Evolutionary conservation across 2,797 vertebrate genomes (phyloP).

Genomic region (Pangasius krempfi): DNA sequence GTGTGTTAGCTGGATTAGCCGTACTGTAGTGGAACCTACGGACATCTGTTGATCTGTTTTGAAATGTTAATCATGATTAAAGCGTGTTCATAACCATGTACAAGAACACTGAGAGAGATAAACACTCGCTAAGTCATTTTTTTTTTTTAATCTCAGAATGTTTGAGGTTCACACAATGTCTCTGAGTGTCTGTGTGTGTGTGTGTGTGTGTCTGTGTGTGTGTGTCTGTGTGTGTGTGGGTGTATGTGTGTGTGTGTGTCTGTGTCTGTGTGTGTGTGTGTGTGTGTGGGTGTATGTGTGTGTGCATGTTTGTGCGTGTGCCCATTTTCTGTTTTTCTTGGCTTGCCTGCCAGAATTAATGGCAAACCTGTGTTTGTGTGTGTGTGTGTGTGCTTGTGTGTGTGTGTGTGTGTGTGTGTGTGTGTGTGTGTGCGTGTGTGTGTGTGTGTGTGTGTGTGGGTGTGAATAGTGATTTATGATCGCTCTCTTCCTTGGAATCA

Average conservation of each 20-base stretch:
- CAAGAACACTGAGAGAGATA: no score
- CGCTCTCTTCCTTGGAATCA: neutral
- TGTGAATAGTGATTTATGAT: neutral
- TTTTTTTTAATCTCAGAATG: neutral
- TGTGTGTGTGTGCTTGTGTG: no score
- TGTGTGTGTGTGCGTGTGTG: no score
- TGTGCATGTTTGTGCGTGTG: no score
- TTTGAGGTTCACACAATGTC: neutral
- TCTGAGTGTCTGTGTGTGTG: no score
- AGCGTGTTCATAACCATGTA: neutral
- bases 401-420: no score
- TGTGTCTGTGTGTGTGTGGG: no score
- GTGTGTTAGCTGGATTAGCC: no score
- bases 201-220: no score
- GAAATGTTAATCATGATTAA: neutral
- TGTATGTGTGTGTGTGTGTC: no score
- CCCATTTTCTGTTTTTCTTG: neutral
- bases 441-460: neutral
- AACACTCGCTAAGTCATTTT: no score
- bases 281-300: neutral
- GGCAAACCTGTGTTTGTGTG: neutral
- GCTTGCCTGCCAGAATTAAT: neutral
- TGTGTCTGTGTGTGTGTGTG: neutral
- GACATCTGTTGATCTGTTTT: no score
- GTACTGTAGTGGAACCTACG: neutral